These are phyloP conservation scores for Pogonocichla stellata DNA, from an alignment of 2,113 vertebrate genomes.

Conservation along the genomic window DNA sequence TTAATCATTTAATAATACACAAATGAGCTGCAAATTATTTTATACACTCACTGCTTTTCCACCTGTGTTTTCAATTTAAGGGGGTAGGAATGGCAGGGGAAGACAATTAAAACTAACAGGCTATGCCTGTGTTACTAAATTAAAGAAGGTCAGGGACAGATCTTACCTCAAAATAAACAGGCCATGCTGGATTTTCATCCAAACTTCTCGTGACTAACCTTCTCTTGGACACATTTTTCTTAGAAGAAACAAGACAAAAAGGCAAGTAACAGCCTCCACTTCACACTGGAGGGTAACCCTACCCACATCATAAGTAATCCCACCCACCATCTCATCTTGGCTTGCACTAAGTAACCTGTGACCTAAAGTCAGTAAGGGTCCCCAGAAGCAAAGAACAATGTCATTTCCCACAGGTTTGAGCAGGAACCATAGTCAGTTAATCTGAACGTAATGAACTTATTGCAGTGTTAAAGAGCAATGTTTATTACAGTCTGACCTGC, in stretches of 20 bases:
- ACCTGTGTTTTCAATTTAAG: slow-evolving; percentile 55
- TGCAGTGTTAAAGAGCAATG: background rate
- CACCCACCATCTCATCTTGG: background rate
- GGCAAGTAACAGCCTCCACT: background rate
- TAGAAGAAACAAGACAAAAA: background rate
- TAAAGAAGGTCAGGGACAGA: background rate
- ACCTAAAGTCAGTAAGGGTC: background rate
- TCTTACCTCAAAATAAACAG: background rate
- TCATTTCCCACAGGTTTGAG: background rate
- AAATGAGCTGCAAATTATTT: slow-evolving; percentile 68
- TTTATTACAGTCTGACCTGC: background rate
- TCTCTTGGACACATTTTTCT: background rate
- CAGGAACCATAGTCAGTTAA: background rate
- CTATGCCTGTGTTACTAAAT: background rate
- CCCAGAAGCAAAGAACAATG: background rate
- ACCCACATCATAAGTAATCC: background rate
- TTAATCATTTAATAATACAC: slow-evolving; percentile 34
- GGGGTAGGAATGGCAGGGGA: background rate
- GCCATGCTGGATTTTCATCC: background rate
- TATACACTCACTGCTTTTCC: slow-evolving; percentile 59
- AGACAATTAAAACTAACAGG: slow-evolving; percentile 28
- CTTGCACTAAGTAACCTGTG: background rate
- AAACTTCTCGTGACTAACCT: background rate
- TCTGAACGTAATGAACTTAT: background rate
- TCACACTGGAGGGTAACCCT: background rate